Evolutionary conservation across 2,888 invertebrate genomes (phyloP).

Genomic region (Diarsia brunnea): DNA sequence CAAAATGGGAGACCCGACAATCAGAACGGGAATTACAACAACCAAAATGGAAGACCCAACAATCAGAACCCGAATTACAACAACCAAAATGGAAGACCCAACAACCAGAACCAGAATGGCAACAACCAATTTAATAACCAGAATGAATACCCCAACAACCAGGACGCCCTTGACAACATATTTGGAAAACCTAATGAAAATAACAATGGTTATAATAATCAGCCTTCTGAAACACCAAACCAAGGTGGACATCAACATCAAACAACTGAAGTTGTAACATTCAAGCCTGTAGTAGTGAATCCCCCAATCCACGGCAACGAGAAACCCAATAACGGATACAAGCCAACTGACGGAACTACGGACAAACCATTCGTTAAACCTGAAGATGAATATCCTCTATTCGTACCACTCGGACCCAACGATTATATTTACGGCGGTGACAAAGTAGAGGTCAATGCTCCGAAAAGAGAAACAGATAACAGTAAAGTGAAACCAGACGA

Average conservation of each 20-base stretch:
- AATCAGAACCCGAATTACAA: background rate
- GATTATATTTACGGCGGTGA: slow-evolving; percentile 77
- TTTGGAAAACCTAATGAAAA: slow-evolving; percentile 43
- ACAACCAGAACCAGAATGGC: slow-evolving; percentile 1
- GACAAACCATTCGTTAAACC: slow-evolving; percentile 70
- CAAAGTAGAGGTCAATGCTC: slow-evolving; percentile 77
- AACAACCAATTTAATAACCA: slow-evolving; percentile 16
- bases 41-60: background rate
- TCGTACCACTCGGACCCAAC: slow-evolving; percentile 80
- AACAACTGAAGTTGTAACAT: slow-evolving; percentile 34
- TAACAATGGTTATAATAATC: slow-evolving; percentile 45
- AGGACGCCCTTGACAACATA: slow-evolving; percentile 26
- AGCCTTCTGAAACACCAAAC: slow-evolving; percentile 46
- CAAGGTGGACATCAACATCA: slow-evolving; percentile 44
- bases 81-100: slow-evolving; percentile 9
- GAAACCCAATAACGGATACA: slow-evolving; percentile 41
- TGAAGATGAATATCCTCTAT: slow-evolving; percentile 73
- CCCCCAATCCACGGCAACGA: slow-evolving; percentile 12
- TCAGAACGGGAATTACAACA: slow-evolving; percentile 15
- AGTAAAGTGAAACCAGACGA: slow-evolving; percentile 70
- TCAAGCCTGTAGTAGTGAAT: slow-evolving; percentile 41
- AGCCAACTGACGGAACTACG: slow-evolving; percentile 64
- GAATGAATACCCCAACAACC: slow-evolving; percentile 12
- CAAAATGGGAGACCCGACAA: background rate
- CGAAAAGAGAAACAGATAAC: slow-evolving; percentile 79